Evolutionary conservation across 2,113 vertebrate species (phyloP), one percentile per base, ranked within the genome.

Genomic region (Condylura cristata): DNA sequence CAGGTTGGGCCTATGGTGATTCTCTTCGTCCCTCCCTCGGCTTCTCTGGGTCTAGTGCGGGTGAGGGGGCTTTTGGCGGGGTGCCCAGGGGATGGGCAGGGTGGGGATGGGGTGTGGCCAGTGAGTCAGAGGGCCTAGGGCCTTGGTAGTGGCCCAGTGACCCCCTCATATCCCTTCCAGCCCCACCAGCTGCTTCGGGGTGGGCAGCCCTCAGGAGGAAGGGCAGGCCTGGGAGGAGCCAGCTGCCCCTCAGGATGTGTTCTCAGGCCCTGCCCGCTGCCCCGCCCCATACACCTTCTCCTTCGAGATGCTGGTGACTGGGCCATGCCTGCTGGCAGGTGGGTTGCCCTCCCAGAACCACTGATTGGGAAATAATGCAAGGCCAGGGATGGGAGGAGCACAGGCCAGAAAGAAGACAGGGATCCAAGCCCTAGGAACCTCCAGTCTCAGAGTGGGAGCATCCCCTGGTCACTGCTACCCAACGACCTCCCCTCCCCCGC

Each of bases 291-390:
- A 99, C 0, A 99, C 99, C 63, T 99, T 99, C 92, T 97, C 97
- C 98, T 99, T 99, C 2, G 99, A 99, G 98, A 99, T 99, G 97
- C 98, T 99, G 97, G 99, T 99, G 96, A 99, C 99, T 93, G 99
- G 99, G 26, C 99, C 99, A 11, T 99, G 99, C 96, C 98, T 99
- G 71, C 98, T 99, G 70, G 99, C 99, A 96, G 99, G 99, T 99
- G 98, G 53, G 93, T 14, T 0, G 61, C 32, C 68, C 74, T 37
- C 56, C 48, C 56, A 46, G 32, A 1, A 0, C 18, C 70, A 39
- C 18, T 56, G 75, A 66, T 63, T 86, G 61, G 68, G 80, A 76
- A 83, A 79, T 41, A 30, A 85, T 65, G 48, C 37, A n/a, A 66
- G 72, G 61, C 60, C 17, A 48, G 51, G 44, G 58, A 32, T 82